phyloP scores from a whole-genome alignment of 2,797 vertebrate genomes.

The Enoplosus armatus region DNA sequence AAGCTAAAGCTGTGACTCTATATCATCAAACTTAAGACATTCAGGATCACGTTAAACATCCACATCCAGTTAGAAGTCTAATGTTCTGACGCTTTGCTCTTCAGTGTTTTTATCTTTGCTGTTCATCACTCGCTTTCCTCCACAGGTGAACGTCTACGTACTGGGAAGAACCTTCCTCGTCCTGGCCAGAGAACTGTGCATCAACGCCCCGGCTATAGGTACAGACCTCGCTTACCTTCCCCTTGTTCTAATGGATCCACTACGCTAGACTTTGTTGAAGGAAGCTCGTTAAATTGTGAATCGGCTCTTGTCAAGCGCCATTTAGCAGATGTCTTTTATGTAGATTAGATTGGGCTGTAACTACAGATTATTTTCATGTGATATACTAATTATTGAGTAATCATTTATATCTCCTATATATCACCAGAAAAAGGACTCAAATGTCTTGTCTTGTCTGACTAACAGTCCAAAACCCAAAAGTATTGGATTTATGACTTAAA shows the following conservation, averaged over 20 bases:
- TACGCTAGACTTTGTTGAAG: not conserved
- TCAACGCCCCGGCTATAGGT: slow-evolving; percentile 98
- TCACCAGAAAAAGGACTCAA: not conserved
- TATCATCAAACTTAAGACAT: not conserved
- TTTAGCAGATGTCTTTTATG: not conserved
- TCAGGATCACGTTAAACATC: not conserved
- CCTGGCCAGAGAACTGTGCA: slow-evolving; percentile 95
- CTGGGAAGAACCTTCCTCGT: slow-evolving; percentile 95
- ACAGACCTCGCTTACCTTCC: slow-evolving; percentile 49
- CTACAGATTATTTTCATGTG: no score
- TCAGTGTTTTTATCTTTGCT: not conserved
- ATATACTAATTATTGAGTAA: rapidly evolving
- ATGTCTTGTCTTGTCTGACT: not conserved
- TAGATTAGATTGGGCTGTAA: not conserved
- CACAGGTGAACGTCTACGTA: slow-evolving; percentile 97
- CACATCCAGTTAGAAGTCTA: slow-evolving; percentile 18
- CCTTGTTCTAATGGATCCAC: no score
- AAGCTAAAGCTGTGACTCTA: not conserved
- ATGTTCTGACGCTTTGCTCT: not conserved
- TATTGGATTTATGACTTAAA: not conserved
- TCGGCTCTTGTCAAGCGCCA: not conserved
- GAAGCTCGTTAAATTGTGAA: not conserved
- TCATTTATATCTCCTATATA: not conserved
- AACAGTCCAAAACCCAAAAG: not conserved
- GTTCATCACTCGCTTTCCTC: slow-evolving; percentile 13